Evolutionary conservation across 2,113 vertebrate genomes (phyloP).

Genomic region (Aplodontia rufa): DNA sequence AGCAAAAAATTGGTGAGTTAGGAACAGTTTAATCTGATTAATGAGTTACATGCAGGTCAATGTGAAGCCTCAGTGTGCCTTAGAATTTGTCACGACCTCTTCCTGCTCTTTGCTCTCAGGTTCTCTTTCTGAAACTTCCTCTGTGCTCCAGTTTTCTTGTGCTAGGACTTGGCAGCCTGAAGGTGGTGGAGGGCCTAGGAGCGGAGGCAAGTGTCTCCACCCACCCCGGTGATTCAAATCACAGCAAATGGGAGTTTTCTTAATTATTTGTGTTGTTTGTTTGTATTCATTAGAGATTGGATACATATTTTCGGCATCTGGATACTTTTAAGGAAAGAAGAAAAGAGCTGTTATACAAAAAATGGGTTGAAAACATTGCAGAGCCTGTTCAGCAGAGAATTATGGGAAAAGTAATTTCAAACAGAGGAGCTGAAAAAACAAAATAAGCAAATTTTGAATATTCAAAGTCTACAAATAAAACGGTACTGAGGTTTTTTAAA

Average conservation of each 20-base stretch:
- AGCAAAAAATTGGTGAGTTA: not conserved
- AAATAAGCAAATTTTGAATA: slow-evolving; percentile 78
- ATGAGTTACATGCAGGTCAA: not conserved
- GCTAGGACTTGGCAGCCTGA: not conserved
- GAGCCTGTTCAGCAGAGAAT: slow-evolving; percentile 86
- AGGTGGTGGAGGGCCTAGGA: not conserved
- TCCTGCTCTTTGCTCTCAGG: not conserved
- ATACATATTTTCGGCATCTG: slow-evolving; percentile 81
- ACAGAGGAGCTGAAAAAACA: slow-evolving; percentile 63
- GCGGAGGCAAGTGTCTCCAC: not conserved
- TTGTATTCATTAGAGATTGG: slow-evolving; percentile 84
- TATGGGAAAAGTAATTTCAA: slow-evolving; percentile 77
- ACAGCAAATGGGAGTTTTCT: not conserved
- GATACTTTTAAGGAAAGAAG: slow-evolving; percentile 84
- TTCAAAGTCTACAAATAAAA: slow-evolving; percentile 85
- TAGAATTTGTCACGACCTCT: not conserved
- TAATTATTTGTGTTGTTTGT: slow-evolving; percentile 54
- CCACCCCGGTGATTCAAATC: not conserved
- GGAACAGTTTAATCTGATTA: not conserved
- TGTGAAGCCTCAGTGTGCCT: not conserved
- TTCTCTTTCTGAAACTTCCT: not conserved
- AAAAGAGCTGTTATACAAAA: slow-evolving; percentile 89
- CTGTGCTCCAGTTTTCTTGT: not conserved
- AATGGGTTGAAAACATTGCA: slow-evolving; percentile 87
- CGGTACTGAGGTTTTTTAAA: slow-evolving; percentile 81